These are phyloP conservation scores for Sebastes hopkinsi DNA, from an alignment of 2,797 vertebrate genomes.

Conservation along the genomic window DNA sequence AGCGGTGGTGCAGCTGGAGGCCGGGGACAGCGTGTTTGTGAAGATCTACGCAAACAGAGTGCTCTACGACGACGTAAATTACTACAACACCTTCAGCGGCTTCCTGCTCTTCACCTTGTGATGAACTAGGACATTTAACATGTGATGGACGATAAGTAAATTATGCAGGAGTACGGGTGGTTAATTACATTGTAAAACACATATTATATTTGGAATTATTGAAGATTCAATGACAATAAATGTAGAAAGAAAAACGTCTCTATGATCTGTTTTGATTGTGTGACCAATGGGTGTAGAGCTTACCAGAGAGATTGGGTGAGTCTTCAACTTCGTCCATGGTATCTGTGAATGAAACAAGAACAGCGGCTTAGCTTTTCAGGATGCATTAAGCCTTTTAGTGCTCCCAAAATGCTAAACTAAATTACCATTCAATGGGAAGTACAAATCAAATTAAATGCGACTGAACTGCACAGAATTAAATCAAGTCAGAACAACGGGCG, in stretches of 20 bases:
- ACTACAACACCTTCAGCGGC: conserved; percentile 29
- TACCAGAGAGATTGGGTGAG: conserved; percentile 95
- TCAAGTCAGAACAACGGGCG: neutral
- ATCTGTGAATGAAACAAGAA: conserved; percentile 83
- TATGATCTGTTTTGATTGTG: neutral
- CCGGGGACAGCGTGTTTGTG: conserved; percentile 24
- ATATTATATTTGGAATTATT: neutral
- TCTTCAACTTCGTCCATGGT: conserved; percentile 99
- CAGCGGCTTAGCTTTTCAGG: neutral
- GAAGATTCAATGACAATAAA: neutral
- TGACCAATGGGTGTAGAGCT: conserved; percentile 56
- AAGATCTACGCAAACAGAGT: neutral
- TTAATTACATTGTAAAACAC: neutral
- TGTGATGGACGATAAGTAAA: neutral
- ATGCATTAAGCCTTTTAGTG: neutral
- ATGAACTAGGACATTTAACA: neutral
- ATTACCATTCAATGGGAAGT: neutral
- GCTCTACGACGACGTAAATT: neutral
- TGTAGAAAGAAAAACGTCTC: neutral
- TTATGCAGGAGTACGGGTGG: neutral
- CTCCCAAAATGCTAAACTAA: neutral
- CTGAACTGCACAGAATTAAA: neutral
- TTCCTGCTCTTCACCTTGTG: conserved; percentile 31
- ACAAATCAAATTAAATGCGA: conserved; percentile 17
- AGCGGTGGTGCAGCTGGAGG: conserved; percentile 11